Evolutionary conservation across 2,113 vertebrate genomes (phyloP), one percentile per base, ranked within the genome.

Genomic region (Puffinus mauretanicus): DNA sequence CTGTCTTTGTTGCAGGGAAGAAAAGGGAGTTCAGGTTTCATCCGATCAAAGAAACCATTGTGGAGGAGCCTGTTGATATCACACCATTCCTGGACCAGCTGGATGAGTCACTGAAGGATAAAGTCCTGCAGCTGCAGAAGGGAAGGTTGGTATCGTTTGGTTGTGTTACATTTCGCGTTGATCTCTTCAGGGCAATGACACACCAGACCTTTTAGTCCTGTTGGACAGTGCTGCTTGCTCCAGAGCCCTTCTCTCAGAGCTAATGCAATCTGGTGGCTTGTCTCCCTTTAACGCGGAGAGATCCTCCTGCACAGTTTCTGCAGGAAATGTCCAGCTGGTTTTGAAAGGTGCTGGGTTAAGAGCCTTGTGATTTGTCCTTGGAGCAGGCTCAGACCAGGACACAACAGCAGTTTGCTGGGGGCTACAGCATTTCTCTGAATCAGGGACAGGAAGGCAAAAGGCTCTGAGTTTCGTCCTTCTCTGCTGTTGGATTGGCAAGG

Each of bases 21-120:
- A 99, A 99, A 94, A 98, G 99, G 47, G 99, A 99, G 83, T 99
- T 99, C 97, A 93, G 99, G 72, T 99, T 99, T 95, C 99, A 99
- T 51, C 99, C 99, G 1, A 99, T 99, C 96, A 99, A 99, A 97
- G 99, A 99, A 87, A 98, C 98, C 1, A 98, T 99, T 4, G 97
- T 99, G 46, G 99, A 99, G 87, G 99, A 99, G 94, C 99, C 99
- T 0, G 98, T 99, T 20, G 99, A 99, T 93, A 99, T 99, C 98
- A 99, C 99, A 0, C 99, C 99, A 0, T 99, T 99, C 97, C 97
- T 99, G 51, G 99, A 99, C 97, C 99, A 99, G 95, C 93, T 99
- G 95, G 99, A 99, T 0, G 99, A 99, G 83, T 98, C 98, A 2
- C 98, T 99, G 92, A 98, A 98, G 93, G 99, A 99, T 46, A 99